These are phyloP conservation scores for Stercorarius parasiticus DNA, from an alignment of 2,113 vertebrate genomes.

Conservation along the genomic window DNA sequence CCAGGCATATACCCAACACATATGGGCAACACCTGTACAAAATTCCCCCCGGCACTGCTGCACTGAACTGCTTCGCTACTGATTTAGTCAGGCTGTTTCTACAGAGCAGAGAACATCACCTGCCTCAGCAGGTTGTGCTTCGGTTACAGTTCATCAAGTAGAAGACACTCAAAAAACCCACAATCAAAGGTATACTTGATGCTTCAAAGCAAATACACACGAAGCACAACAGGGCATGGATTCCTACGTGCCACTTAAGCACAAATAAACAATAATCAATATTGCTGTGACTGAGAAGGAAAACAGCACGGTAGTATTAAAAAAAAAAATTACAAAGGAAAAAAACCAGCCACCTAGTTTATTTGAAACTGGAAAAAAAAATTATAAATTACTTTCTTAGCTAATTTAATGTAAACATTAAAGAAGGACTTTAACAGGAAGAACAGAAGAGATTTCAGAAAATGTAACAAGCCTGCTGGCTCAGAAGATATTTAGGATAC, in stretches of 20 bases:
- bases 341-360: neutral
- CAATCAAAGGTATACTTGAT: neutral
- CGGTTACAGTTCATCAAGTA: neutral
- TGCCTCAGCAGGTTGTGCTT: neutral
- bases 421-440: neutral
- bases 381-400: neutral
- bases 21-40: conserved; percentile 34
- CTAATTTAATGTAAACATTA: neutral
- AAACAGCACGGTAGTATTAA: neutral
- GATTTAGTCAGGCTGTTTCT: neutral
- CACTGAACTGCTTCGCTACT: neutral
- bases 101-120: neutral
- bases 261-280: conserved; percentile 30
- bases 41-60: neutral
- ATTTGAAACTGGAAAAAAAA: neutral
- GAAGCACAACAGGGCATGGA: neutral
- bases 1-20: conserved; percentile 38
- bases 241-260: neutral
- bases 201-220: neutral
- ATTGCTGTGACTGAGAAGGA: neutral
- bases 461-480: neutral
- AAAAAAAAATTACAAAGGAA: neutral
- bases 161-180: neutral
- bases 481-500: neutral
- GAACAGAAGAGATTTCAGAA: neutral